Conservation (phyloP, 2,888 invertebrate species). For the Perithous albicinctus region DNA sequence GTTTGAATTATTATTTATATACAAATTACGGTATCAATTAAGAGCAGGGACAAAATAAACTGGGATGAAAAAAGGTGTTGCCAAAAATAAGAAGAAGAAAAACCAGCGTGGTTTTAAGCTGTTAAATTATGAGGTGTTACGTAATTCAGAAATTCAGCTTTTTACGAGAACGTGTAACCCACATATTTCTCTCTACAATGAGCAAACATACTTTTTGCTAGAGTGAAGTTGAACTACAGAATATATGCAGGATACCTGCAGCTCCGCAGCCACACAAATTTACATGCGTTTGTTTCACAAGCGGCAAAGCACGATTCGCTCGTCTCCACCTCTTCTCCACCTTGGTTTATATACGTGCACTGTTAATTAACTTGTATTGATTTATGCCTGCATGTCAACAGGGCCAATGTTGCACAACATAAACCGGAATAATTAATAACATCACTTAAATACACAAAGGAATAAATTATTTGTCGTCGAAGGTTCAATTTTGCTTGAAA, state of each 20-base stretch:
- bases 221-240: background rate
- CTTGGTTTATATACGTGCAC: background rate
- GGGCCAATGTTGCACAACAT: background rate
- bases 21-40: too few relatives aligned
- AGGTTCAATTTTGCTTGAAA: background rate
- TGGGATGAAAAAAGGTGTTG: too few relatives aligned
- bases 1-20: background rate
- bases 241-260: background rate
- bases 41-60: too few relatives aligned
- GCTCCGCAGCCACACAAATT: background rate
- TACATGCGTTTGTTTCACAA: constrained; percentile 16
- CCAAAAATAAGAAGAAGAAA: too few relatives aligned
- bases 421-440: constrained; percentile 1
- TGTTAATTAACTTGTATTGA: constrained; percentile 27
- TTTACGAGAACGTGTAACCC: background rate
- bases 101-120: background rate
- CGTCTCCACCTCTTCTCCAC: background rate
- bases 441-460: background rate
- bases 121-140: background rate
- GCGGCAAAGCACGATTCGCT: background rate
- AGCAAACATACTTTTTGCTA: background rate
- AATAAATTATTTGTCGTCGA: background rate
- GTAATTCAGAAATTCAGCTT: background rate
- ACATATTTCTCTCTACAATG: background rate
- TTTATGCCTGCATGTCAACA: background rate